phyloP scores from a whole-genome alignment of 92 coral and sea anemone species.

The Heteractis magnifica region DNA sequence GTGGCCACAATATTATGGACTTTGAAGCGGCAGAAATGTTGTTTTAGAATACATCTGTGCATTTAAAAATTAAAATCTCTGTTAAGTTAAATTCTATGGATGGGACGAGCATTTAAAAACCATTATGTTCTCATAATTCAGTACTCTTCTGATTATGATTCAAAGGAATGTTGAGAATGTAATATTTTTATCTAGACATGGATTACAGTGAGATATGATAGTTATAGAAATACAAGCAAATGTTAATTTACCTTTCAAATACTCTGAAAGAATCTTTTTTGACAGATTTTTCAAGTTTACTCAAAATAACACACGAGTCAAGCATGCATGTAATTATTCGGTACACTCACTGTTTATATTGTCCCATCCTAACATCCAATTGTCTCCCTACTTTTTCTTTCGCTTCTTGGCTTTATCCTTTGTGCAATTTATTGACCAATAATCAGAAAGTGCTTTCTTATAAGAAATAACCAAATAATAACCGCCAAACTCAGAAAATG shows the following conservation, averaged over 20 bases:
- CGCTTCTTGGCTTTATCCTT: background rate
- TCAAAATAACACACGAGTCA: background rate
- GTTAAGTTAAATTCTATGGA: background rate
- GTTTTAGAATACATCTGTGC: background rate
- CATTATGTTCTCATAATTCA: background rate
- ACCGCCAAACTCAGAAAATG: background rate
- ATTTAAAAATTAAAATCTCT: no score
- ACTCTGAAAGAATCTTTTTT: background rate
- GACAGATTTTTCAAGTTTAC: background rate
- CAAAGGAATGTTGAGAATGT: background rate
- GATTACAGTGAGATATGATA: background rate
- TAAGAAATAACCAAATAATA: background rate
- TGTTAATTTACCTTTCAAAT: no score
- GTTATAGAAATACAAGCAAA: background rate
- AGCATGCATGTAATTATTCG: background rate
- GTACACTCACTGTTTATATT: background rate
- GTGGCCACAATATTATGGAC: background rate
- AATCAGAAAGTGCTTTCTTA: background rate
- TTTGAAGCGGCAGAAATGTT: background rate
- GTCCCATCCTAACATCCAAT: no score
- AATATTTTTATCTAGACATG: background rate
- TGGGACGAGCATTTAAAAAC: background rate
- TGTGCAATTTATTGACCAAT: no score
- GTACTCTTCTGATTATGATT: background rate
- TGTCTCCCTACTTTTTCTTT: background rate